Percentiles rank a stretch among this genome's conserved stretches.
Evolutionary conservation across 1,140 invertebrate species (phyloP).

Genomic region (Trinorchestia longiramus): DNA sequence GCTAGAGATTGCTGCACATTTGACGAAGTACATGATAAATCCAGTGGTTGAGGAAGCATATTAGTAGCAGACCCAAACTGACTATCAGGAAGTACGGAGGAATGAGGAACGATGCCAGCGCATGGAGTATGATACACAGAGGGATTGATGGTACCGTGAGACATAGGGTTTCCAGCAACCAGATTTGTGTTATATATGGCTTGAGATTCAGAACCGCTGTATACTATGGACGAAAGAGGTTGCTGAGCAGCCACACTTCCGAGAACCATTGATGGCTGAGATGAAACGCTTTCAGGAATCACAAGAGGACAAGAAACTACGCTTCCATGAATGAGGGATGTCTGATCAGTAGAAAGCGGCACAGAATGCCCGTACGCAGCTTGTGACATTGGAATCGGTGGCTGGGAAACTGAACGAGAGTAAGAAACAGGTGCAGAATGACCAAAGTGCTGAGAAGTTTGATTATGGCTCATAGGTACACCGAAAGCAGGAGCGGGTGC

Average conservation of each 20-base stretch:
- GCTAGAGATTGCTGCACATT: background rate
- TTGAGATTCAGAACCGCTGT: background rate
- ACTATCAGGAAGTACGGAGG: background rate
- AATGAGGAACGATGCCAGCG: background rate
- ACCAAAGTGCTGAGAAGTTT: background rate
- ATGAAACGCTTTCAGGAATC: background rate
- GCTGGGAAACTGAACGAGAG: background rate
- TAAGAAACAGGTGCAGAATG: background rate
- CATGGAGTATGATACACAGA: background rate
- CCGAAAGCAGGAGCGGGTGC: background rate
- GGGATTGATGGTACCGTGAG: background rate
- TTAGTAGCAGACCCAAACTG: background rate
- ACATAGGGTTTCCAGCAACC: background rate
- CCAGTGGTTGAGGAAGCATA: background rate
- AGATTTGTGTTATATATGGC: background rate
- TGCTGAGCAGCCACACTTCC: background rate
- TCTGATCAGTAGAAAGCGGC: background rate
- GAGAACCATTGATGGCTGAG: background rate
- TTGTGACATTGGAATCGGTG: background rate
- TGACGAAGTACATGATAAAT: background rate
- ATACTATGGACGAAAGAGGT: background rate
- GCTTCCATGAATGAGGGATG: background rate
- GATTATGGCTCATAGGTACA: background rate
- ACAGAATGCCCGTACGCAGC: background rate
- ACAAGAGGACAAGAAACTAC: background rate